Percentiles rank a stretch among this genome's conserved stretches.
These are phyloP conservation scores for Dugesia japonica DNA, from an alignment of 2,888 invertebrate species.

Conservation along the genomic window DNA sequence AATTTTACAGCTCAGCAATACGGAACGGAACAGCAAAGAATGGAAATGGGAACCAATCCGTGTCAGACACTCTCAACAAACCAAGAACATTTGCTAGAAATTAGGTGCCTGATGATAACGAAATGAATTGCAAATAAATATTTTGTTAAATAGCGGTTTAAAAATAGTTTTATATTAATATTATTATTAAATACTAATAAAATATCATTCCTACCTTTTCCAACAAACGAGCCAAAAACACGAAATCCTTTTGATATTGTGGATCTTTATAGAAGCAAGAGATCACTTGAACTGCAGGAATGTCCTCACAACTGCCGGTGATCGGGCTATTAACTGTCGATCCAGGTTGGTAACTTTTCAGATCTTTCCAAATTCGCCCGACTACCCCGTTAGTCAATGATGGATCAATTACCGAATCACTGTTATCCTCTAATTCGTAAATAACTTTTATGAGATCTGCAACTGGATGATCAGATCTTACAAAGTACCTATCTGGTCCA, in stretches of 20 bases:
- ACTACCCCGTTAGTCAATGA: constrained; percentile 64
- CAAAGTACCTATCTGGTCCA: constrained; percentile 76
- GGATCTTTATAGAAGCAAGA: constrained; percentile 58
- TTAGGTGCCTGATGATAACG: too few relatives aligned
- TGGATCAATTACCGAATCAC: constrained; percentile 38
- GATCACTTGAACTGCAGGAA: constrained; percentile 24
- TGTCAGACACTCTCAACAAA: too few relatives aligned
- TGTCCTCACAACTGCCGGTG: background rate
- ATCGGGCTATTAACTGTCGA: constrained; percentile 39
- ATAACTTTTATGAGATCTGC: constrained; percentile 49
- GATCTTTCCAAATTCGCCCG: constrained; percentile 61
- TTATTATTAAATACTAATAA: too few relatives aligned
- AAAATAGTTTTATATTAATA: too few relatives aligned
- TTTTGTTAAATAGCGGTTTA: too few relatives aligned
- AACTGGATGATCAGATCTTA: constrained; percentile 58
- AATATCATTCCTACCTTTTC: too few relatives aligned
- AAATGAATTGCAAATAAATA: too few relatives aligned
- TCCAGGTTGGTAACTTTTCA: constrained; percentile 50
- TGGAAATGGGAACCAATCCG: too few relatives aligned
- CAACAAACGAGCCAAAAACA: constrained; percentile 61
- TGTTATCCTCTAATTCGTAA: background rate
- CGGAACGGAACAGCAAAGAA: too few relatives aligned
- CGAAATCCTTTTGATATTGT: constrained; percentile 57
- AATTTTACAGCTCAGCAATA: too few relatives aligned
- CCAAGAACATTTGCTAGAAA: too few relatives aligned